A percentile compares a stretch with the other conserved stretches of the same genome.
These are phyloP conservation scores for Corynorhinus townsendii DNA, from an alignment of 2,113 vertebrate genomes.

Conservation along the genomic window DNA sequence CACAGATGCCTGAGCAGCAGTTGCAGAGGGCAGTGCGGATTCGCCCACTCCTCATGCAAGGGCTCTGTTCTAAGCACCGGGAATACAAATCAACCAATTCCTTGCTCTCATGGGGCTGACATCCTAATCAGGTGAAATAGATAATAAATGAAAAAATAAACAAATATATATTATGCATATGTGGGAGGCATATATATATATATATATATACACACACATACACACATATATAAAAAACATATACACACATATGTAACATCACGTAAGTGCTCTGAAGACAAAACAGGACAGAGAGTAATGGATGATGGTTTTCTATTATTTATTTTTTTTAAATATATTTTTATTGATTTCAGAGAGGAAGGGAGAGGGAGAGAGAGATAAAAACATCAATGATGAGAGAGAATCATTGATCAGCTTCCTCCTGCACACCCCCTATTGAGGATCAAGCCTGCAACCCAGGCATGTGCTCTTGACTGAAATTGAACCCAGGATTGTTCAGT, in stretches of 20 bases:
- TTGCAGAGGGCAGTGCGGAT: no score
- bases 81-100: background rate
- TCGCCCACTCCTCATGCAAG: fast-evolving
- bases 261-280: background rate
- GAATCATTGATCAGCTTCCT: no score
- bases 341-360: no score
- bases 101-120: background rate
- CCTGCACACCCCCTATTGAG: no score
- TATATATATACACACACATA: background rate
- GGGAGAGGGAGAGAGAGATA: no score
- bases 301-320: background rate
- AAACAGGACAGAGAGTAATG: background rate
- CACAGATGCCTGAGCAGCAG: fast-evolving
- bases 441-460: no score
- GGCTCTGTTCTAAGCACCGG: background rate
- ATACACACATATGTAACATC: background rate
- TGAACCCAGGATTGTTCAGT: no score
- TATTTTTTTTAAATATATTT: no score
- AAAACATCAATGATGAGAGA: no score
- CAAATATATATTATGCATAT: background rate
- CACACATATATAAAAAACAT: no score
- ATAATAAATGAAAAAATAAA: background rate
- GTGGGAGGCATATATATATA: background rate
- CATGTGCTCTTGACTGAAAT: no score
- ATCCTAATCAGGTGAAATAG: background rate